phyloP scores from a whole-genome alignment of 2,113 vertebrate species.

The Pelvicachromis taeniatus region DNA sequence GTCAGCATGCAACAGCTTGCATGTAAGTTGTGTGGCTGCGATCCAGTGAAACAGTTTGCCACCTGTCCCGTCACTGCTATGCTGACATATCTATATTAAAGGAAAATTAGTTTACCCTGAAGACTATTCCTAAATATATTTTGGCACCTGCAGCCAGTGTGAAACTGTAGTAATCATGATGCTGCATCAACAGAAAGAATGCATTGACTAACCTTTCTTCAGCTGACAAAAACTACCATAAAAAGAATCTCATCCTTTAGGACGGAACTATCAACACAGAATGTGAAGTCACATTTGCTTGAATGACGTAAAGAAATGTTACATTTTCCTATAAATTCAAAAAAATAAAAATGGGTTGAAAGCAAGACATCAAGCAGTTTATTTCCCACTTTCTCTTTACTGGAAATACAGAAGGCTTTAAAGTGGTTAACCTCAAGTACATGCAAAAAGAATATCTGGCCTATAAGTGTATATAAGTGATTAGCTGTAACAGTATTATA shows the following conservation, averaged over 20 bases:
- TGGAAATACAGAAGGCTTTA: not conserved
- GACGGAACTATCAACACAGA: not conserved
- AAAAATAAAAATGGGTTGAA: too few species aligned
- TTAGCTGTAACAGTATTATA: not conserved
- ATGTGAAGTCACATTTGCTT: not conserved
- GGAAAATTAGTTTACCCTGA: slow-evolving; percentile 7
- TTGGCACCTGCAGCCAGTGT: slow-evolving; percentile 8
- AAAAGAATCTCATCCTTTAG: not conserved
- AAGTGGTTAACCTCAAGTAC: not conserved
- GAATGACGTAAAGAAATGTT: not conserved
- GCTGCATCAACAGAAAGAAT: not conserved
- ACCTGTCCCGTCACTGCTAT: slow-evolving; percentile 36
- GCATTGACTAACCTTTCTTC: not conserved
- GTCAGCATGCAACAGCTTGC: slow-evolving; percentile 47
- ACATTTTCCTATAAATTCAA: too few species aligned
- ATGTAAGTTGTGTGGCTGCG: slow-evolving; percentile 24
- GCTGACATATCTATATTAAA: slow-evolving; percentile 48
- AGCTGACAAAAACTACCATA: not conserved
- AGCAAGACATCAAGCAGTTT: too few species aligned
- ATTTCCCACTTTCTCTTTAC: too few species aligned
- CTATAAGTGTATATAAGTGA: not conserved
- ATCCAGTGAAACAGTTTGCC: slow-evolving; percentile 45
- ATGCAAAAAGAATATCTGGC: not conserved
- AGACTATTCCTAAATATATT: slow-evolving; percentile 32
- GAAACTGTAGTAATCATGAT: slow-evolving; percentile 17